Conservation (phyloP, 2,888 invertebrate species). For the Tipula confusa region DNA sequence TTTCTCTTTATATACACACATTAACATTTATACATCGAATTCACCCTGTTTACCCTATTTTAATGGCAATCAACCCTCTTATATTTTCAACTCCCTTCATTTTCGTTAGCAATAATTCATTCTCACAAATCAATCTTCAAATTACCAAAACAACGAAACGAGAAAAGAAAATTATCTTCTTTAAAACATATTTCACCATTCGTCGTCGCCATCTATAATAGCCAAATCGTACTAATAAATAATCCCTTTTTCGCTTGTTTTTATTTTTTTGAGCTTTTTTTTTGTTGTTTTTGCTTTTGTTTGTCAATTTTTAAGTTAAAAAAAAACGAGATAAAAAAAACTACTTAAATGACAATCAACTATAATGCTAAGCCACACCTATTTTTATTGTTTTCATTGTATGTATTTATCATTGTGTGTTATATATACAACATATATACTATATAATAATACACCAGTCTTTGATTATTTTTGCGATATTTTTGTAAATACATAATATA, state of each 20-base stretch:
- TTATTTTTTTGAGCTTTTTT: background rate
- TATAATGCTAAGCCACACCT: constrained; percentile 27
- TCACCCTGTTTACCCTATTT: constrained; percentile 20
- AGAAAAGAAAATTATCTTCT: constrained; percentile 27
- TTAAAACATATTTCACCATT: constrained; percentile 30
- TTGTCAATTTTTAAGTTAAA: constrained; percentile 15
- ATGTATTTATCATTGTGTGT: background rate
- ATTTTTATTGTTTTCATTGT: constrained; percentile 27
- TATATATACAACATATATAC: background rate
- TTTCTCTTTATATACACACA: background rate
- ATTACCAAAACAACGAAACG: constrained; percentile 25
- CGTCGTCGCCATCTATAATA: constrained; percentile 31
- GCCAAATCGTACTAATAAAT: constrained; percentile 30
- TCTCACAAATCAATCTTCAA: constrained; percentile 30
- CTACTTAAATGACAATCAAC: constrained; percentile 27
- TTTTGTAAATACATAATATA: background rate
- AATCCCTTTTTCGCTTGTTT: constrained; percentile 28
- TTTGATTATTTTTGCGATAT: constrained; percentile 26
- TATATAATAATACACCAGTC: background rate
- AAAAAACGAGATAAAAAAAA: constrained; percentile 27
- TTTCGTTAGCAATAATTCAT: constrained; percentile 20
- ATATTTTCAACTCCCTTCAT: constrained; percentile 21
- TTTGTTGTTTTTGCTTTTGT: background rate
- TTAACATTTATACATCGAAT: background rate
- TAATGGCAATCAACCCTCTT: constrained; percentile 25